Percentiles rank a stretch among this genome's conserved stretches.
phyloP scores from a whole-genome alignment of 1,140 invertebrate genomes.

The Ceratina japonica region DNA sequence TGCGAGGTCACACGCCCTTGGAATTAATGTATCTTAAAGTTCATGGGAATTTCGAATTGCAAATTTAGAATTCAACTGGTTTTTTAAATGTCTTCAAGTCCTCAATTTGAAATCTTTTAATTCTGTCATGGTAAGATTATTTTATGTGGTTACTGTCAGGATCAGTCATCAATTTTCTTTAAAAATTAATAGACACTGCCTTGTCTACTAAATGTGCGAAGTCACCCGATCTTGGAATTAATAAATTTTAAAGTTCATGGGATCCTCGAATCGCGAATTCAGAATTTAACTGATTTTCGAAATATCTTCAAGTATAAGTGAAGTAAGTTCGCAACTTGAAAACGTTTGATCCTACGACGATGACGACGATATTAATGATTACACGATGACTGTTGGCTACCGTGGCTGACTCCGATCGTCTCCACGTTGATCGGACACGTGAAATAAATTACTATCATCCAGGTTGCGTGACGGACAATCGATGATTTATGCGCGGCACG shows the following conservation, averaged over 20 bases:
- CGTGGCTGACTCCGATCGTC: neutral
- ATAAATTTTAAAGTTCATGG: too few species aligned
- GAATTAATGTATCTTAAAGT: constrained; percentile 13
- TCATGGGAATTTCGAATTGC: neutral
- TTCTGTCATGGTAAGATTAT: too few species aligned
- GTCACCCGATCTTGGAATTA: too few species aligned
- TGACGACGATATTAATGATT: neutral
- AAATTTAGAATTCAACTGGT: neutral
- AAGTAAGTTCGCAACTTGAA: too few species aligned
- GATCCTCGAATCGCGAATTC: too few species aligned
- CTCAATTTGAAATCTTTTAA: neutral
- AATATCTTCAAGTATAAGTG: too few species aligned
- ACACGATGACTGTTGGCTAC: neutral
- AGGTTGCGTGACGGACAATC: neutral
- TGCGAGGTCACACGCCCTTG: neutral
- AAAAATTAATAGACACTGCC: too few species aligned
- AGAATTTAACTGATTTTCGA: too few species aligned
- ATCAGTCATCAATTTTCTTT: too few species aligned
- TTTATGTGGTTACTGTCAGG: too few species aligned
- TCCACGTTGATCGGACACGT: neutral
- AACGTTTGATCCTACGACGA: neutral
- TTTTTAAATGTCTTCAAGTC: neutral
- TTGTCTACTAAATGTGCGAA: too few species aligned
- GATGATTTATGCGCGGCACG: constrained; percentile 2
- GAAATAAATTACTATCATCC: constrained; percentile 24